phyloP scores from a whole-genome alignment of 2,113 vertebrate genomes.

The Donacobius atricapilla region DNA sequence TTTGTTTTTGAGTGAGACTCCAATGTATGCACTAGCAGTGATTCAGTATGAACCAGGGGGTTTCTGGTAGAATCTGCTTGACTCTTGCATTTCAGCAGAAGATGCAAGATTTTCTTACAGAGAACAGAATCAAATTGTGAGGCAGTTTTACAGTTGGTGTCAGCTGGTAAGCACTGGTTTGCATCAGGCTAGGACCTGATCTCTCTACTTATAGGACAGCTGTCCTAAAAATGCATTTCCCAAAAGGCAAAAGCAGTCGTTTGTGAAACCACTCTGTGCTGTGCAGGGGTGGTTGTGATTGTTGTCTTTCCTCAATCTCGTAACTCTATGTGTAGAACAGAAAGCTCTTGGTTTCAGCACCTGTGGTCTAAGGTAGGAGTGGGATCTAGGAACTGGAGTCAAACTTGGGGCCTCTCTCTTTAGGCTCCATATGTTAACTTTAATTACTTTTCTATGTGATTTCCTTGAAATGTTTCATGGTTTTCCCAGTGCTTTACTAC shows the following conservation, averaged over 20 bases:
- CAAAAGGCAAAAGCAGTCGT: not conserved
- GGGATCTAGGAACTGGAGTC: not conserved
- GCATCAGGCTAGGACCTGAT: not conserved
- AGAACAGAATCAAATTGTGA: not conserved
- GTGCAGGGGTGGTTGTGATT: not conserved
- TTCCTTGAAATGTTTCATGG: not conserved
- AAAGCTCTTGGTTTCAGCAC: not conserved
- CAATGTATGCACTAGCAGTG: not conserved
- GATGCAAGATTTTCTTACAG: not conserved
- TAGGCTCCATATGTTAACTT: not conserved
- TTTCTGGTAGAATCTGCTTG: not conserved
- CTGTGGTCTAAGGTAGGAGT: not conserved
- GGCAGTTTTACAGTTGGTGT: not conserved
- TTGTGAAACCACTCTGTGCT: not conserved
- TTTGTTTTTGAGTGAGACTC: not conserved
- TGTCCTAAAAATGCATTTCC: not conserved
- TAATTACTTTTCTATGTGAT: not conserved
- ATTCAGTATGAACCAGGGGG: not conserved
- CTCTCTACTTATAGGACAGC: not conserved
- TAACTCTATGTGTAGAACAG: not conserved
- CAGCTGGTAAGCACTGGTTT: not conserved
- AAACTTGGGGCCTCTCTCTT: not conserved
- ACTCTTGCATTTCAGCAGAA: not conserved
- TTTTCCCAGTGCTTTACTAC: not conserved
- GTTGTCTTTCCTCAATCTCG: fast-evolving